Evolutionary conservation across 2,888 invertebrate genomes (phyloP), one percentile per base, ranked within the genome.

Genomic region (Neuroscelio doddi): DNA sequence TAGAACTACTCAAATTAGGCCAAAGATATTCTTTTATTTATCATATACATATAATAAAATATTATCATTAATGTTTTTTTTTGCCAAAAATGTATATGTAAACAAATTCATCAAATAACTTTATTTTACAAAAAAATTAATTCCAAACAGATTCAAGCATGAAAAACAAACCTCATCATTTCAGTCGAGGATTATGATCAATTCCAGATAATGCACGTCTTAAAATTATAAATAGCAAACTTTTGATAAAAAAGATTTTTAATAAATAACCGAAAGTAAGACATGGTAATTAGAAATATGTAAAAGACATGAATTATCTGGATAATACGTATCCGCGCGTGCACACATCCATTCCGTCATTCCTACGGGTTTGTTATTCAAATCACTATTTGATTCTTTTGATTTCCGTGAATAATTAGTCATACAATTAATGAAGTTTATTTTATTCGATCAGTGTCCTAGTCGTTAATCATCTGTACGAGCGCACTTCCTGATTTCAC

Each of bases 321-420:
- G 46, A 50, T 55, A 39, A 29, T n/a, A 21, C 62, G 67, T 64
- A 76, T 70, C 64, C 69, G 63, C 73, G 65, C 69, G 58, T 73
- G 68, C 68, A n/a, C n/a, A 53, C 77, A 76, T 71, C 70, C 76
- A 74, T 72, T 73, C 72, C 73, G 64, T 72, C 77, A 72, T 70
- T 76, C 65, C 80, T 76, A 77, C 75, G 74, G 69, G 72, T 73
- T 72, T 68, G 75, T 69, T 74, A 74, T 79, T 75, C 72, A 74
- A 78, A 79, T 79, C 71, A 63, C 75, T 77, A 76, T 71, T 69
- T 73, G 75, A 73, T 78, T 70, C 73, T 69, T 75, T 74, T 76
- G 57, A 72, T 72, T 72, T 77, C 78, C 73, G 74, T 71, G 77
- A 77, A 74, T 80, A 75, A 78, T 79, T 77, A 79, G 73, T 79